A percentile compares a stretch with the other conserved stretches of the same genome.
Evolutionary conservation across 2,113 vertebrate genomes (phyloP).

Genomic region (Enhydra lutris): DNA sequence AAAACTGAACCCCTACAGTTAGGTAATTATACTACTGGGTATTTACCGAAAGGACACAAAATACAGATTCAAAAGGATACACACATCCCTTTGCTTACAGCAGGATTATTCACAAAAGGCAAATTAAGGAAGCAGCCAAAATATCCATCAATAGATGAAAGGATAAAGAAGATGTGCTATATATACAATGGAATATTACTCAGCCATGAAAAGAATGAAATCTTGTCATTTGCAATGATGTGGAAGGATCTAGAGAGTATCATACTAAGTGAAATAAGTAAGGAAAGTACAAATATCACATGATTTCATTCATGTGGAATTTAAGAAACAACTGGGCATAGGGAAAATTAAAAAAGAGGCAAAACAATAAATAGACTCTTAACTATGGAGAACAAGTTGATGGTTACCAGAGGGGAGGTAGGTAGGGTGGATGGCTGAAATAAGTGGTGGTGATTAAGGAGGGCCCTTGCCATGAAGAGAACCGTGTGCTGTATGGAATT

Average conservation of each 20-base stretch:
- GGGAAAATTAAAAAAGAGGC: neutral
- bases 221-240: neutral
- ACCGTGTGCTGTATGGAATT: neutral
- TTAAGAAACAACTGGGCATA: neutral
- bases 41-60: neutral
- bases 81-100: neutral
- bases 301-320: neutral
- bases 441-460: neutral
- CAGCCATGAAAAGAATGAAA: neutral
- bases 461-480: neutral
- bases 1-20: neutral
- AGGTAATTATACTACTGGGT: neutral
- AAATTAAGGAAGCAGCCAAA: neutral
- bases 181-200: neutral
- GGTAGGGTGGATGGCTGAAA: neutral
- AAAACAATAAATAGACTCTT: neutral
- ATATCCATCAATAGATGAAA: neutral
- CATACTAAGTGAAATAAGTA: neutral
- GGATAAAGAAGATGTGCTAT: neutral
- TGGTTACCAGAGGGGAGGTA: neutral
- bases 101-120: neutral
- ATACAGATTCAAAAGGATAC: neutral
- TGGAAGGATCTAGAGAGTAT: neutral
- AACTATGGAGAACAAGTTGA: neutral
- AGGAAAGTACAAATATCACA: neutral